Base-by-base conservation (phyloP, 2,113 vertebrate species). In the Anguilla japonica region DNA sequence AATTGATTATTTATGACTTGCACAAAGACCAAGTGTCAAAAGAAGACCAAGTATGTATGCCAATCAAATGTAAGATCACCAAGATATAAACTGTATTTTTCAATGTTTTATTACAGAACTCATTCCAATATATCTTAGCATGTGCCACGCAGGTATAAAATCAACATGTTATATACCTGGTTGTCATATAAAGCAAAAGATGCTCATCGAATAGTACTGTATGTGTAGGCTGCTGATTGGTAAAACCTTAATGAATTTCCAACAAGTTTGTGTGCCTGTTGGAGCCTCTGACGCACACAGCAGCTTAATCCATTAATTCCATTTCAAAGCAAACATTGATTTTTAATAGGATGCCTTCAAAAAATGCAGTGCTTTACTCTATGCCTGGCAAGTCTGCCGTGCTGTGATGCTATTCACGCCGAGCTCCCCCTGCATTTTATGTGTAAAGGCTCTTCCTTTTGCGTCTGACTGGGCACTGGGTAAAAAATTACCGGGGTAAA, bases 371-470 rank as follows among this genome's bases (percentile, higher is more conserved):
- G 22, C 9, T 29, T 41, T 46, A 15, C 53, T 56, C 53, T 34
- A 34, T 56, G 8, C 53, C 53, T 18, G 11, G 57, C 9, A 18
- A 60, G 57, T 60, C 11, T 60, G 9, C n/a, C 46, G 3, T 11
- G 13, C 16, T 29, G 39, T 22, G 34, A 14, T 29, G 9, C 29
- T 79, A 13, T 15, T 5, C 60, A 63, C 60, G 18, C 60, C 20
- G 18, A 22, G 26, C 95, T 94, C 93, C 40, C 50, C 22, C 0
- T 34, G 60, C 81, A 87, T 89, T 90, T 85, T 81, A 88, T 91
- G 90, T 90, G 91, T 91, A 92, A 91, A 94, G 90, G 88, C 88
- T 93, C 93, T 94, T 95, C 94, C 93, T 96, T 94, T 94, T 94
- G 89, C 90, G 85, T 91, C 89, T 87, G 89, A 89, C 91, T 89